Evolutionary conservation across 2,888 invertebrate species (phyloP).

Genomic region (Podabrus alpinus): DNA sequence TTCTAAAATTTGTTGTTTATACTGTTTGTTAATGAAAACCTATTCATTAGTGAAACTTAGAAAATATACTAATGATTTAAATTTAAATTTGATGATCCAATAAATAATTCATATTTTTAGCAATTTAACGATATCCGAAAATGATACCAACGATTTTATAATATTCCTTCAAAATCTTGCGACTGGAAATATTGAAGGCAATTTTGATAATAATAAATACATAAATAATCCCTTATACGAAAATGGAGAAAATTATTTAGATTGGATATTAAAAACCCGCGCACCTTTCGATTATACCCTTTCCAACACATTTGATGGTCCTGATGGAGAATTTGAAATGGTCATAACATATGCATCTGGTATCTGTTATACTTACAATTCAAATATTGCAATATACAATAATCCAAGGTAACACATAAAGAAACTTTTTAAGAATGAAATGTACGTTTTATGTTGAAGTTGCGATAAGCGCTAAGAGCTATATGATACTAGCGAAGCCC

Average conservation of each 20-base stretch:
- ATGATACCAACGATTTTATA: neutral
- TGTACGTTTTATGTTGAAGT: neutral
- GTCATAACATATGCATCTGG: constrained; percentile 19
- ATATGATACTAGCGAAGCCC: no score
- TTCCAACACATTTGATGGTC: constrained; percentile 10
- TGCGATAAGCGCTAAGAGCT: no score
- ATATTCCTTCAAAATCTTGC: constrained; percentile 3
- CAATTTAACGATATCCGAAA: neutral
- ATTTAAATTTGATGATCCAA: no score
- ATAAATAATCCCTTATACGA: neutral
- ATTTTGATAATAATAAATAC: constrained; percentile 1
- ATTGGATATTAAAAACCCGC: constrained; percentile 11
- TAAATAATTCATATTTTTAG: neutral
- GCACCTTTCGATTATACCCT: neutral
- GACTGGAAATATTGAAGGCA: neutral
- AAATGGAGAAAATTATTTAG: constrained; percentile 9
- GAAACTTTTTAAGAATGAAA: neutral
- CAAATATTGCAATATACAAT: constrained; percentile 1
- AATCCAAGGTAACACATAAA: neutral
- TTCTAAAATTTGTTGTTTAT: no score
- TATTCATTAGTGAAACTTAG: no score
- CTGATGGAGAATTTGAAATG: neutral
- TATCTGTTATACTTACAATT: constrained; percentile 15
- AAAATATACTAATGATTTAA: no score
- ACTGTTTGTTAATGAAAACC: no score